These are phyloP conservation scores for Eulithis prunata DNA, from an alignment of 2,888 invertebrate species.

Conservation along the genomic window DNA sequence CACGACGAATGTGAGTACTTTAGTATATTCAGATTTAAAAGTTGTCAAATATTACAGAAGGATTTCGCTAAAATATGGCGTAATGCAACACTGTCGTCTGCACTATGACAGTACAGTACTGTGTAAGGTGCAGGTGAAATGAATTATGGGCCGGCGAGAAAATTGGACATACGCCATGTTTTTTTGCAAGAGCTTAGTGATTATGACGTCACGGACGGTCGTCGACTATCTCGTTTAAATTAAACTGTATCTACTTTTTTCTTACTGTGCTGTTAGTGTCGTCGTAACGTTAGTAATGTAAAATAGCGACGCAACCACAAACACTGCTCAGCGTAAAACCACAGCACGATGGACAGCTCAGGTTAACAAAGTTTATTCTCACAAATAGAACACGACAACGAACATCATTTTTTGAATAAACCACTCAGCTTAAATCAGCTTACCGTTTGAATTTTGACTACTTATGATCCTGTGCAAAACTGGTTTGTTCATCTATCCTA, in stretches of 20 bases:
- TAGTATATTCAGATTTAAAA: constrained; percentile 32
- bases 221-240: not conserved
- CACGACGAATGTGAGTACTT: constrained; percentile 97
- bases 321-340: constrained; percentile 6
- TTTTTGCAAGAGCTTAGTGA: not conserved
- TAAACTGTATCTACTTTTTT: not conserved
- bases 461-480: constrained; percentile 2
- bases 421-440: constrained; percentile 1
- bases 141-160: not conserved
- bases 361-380: constrained; percentile 24
- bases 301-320: constrained; percentile 7
- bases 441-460: constrained; percentile 5
- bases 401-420: constrained; percentile 10
- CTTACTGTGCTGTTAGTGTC: not conserved
- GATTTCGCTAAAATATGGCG: not conserved
- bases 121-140: not conserved
- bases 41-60: constrained; percentile 8
- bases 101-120: not conserved
- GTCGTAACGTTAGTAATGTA: constrained; percentile 16
- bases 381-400: constrained; percentile 20
- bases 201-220: not conserved
- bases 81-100: not conserved
- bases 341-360: constrained; percentile 24
- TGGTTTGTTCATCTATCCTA: not conserved
- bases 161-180: not conserved